A percentile compares a stretch with the other conserved stretches of the same genome.
Evolutionary conservation across 2,888 invertebrate genomes (phyloP).

Genomic region (Drosophila mulleri): DNA sequence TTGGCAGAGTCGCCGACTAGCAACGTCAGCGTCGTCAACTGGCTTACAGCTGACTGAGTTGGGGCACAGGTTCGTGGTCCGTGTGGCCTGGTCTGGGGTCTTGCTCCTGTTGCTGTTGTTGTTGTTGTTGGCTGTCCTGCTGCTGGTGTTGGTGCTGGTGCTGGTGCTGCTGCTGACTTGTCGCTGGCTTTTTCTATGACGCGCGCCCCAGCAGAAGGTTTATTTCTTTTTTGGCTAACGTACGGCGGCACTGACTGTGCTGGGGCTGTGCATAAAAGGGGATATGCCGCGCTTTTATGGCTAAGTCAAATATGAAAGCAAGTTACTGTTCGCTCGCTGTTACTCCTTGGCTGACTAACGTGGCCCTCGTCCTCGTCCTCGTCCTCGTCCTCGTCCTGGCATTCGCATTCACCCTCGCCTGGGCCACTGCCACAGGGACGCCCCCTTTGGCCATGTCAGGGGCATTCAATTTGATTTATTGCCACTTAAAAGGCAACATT

Average conservation of each 20-base stretch:
- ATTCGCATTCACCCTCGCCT: background rate
- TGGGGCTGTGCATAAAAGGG: background rate
- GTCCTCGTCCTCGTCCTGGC: background rate
- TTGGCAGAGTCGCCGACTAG: conserved; percentile 13
- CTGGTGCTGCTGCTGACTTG: conserved; percentile 11
- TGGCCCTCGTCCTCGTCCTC: conserved; percentile 1
- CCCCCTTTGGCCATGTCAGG: conserved; percentile 31
- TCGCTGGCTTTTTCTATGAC: conserved; percentile 49
- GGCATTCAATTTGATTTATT: conserved; percentile 76
- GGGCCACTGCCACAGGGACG: too few relatives aligned
- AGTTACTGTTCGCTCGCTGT: conserved; percentile 47
- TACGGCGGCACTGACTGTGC: conserved; percentile 6
- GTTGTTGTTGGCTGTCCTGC: conserved; percentile 3
- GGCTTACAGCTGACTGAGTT: conserved; percentile 58
- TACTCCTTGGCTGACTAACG: conserved; percentile 46
- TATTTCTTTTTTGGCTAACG: conserved; percentile 37
- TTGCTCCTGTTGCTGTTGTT: background rate
- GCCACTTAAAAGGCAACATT: conserved; percentile 82
- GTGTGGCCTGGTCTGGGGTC: background rate
- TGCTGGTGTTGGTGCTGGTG: background rate
- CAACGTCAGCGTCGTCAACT: conserved; percentile 50
- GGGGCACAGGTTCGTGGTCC: conserved; percentile 16
- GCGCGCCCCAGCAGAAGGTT: conserved; percentile 37
- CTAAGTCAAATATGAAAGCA: conserved; percentile 78
- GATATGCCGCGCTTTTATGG: conserved; percentile 68